Base-by-base conservation (phyloP, 2,888 invertebrate genomes). In the Alloplasta piceator region DNA sequence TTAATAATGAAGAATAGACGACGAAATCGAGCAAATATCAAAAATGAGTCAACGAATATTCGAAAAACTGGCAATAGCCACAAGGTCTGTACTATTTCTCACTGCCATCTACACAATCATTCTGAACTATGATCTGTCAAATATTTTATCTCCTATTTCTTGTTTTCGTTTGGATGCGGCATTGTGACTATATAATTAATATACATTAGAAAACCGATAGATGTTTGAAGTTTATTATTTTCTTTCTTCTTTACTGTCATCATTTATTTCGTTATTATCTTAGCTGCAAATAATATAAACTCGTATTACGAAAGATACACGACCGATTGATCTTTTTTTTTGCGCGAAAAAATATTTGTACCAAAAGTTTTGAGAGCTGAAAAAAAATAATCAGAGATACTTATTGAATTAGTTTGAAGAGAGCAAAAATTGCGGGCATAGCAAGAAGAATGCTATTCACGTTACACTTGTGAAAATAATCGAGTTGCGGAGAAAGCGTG, bases 71-170 rank as follows among this genome's bases (percentile, higher is more conserved):
- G 87, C 89, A 87, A 87, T 86, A 87, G 83, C 87, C 84, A 82
- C 46, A 89, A 90, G 90, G 90, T 90, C 90, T 90, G 90, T 90
- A 90, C 90, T 90, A 36, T 61, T 84, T 84, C 87, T 89, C 89
- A 89, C 88, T 89, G 84, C 86, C 90, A 89, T 88, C 67, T 72
- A 87, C 87, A 86, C 86, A 81, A 82, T 89, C 88, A 88, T 87
- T 87, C 84, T 82, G 68, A 74, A 85, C 61, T 82, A 43, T 64
- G 41, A 38, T 77, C 43, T 68, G 71, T 64, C 36, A 55, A 75
- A 72, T 73, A 56, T 77, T 83, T 79, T 83, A 75, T 83, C 79
- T 84, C 78, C 74, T 78, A 80, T 56, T 71, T 68, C 73, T 72
- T 64, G 50, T 74, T 72, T 55, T 60, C 43, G 50, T 72, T 78